A percentile compares a stretch with the other conserved stretches of the same genome.
Conservation (phyloP, 2,113 vertebrate species). For the Willisornis vidua region DNA sequence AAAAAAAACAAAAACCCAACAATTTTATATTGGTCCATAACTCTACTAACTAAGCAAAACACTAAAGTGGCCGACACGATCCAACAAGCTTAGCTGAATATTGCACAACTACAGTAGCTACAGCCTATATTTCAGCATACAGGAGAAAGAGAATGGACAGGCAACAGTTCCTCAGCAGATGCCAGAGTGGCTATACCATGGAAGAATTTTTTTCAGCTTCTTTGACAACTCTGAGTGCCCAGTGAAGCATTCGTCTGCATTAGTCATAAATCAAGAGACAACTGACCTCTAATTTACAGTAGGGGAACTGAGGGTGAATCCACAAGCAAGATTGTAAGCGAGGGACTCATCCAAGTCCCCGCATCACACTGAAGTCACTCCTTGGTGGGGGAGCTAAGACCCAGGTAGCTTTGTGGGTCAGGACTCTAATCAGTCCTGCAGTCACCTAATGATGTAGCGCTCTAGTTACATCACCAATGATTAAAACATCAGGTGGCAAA, state of each 20-base stretch:
- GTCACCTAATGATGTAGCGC: accelerated
- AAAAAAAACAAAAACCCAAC: background rate
- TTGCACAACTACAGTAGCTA: background rate
- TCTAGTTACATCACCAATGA: background rate
- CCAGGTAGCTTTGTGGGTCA: accelerated
- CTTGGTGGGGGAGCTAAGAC: accelerated
- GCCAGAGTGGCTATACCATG: background rate
- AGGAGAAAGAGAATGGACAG: background rate
- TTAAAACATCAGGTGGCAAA: background rate
- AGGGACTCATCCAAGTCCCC: background rate
- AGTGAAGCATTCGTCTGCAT: background rate
- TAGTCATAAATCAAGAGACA: background rate
- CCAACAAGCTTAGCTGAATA: background rate
- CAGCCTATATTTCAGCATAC: background rate
- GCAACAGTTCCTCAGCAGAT: background rate
- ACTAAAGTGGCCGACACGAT: background rate
- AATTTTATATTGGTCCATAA: background rate
- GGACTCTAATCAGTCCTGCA: background rate
- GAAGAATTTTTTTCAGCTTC: background rate
- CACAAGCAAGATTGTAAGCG: background rate
- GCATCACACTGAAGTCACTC: background rate
- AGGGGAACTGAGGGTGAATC: background rate
- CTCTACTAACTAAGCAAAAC: background rate
- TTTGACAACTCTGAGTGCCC: background rate
- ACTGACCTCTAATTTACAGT: background rate